Evolutionary conservation across 1,140 invertebrate species (phyloP), one percentile per base, ranked within the genome.

Genomic region (Hyphantria cunea): DNA sequence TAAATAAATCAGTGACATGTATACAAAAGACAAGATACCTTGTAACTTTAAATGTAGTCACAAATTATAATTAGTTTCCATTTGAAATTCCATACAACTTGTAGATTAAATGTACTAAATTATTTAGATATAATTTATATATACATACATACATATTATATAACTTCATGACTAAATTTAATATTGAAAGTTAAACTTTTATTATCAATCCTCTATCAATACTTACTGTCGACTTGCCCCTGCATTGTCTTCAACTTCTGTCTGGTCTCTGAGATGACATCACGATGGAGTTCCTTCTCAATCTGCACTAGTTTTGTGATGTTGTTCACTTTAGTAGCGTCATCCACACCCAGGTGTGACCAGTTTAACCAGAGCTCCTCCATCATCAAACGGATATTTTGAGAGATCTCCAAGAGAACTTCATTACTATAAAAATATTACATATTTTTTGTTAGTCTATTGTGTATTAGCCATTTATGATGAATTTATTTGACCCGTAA

Each of bases 281-380:
- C 87, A 41, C 74, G 69, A 33, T 90, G 87, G 5, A 89, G 69
- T 13, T 90, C 86, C 44, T 87, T 87, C 60, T 90, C 86, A 62
- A 90, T 86, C 60, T 78, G 70, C 3, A 85, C 82, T 3, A 90
- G 69, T 60, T 84, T 83, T 0, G 65, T 72, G 6, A 89, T 85
- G 48, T 89, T 78, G 47, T 72, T 76, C 8, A 82, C 56, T 71
- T 90, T 90, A 8, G 78, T 78, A 32, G 63, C 49, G 48, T 87
- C 69, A 39, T 86, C 84, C 4, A 90, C 84, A 13, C 87, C 87
- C 0, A 90, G 70, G 64, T 90, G 86, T 6, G 86, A 86, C 87
- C 87, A 90, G 64, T 84, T 89, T 10, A 81, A 53, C 87, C 87
- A 90, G 2, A 90, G 68, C 31, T 89, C 80, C 53, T 86, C 76